phyloP scores from a whole-genome alignment of 2,797 vertebrate species.

The Garrulus glandarius region DNA sequence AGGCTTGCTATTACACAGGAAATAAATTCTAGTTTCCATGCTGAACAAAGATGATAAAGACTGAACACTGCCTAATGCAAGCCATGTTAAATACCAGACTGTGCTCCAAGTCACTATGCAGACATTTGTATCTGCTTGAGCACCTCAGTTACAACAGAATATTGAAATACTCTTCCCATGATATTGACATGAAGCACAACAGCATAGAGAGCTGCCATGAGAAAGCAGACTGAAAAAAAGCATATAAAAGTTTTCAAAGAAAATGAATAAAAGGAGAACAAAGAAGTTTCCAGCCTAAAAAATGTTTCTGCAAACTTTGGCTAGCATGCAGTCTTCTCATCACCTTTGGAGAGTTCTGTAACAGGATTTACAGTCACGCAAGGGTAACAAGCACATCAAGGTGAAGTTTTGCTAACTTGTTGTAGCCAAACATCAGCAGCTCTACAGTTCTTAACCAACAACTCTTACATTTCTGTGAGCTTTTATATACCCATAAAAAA shows the following conservation, averaged over 20 bases:
- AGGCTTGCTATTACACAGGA: background rate
- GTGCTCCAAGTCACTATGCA: background rate
- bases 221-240: background rate
- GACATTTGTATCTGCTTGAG: background rate
- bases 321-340: background rate
- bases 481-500: background rate
- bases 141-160: background rate
- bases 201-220: background rate
- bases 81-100: background rate
- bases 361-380: background rate
- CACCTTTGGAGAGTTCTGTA: background rate
- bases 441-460: background rate
- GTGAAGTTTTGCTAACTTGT: background rate
- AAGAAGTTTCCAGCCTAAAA: background rate
- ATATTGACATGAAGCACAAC: background rate
- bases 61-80: background rate
- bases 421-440: background rate
- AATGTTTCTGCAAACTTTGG: background rate
- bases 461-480: background rate
- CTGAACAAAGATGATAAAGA: conserved; percentile 4
- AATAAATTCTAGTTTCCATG: background rate
- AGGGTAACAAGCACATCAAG: background rate
- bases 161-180: background rate
- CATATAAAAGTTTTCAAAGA: background rate
- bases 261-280: background rate